These are phyloP conservation scores for Drosophila sordidapex DNA, from an alignment of 2,888 invertebrate species.

Conservation along the genomic window DNA sequence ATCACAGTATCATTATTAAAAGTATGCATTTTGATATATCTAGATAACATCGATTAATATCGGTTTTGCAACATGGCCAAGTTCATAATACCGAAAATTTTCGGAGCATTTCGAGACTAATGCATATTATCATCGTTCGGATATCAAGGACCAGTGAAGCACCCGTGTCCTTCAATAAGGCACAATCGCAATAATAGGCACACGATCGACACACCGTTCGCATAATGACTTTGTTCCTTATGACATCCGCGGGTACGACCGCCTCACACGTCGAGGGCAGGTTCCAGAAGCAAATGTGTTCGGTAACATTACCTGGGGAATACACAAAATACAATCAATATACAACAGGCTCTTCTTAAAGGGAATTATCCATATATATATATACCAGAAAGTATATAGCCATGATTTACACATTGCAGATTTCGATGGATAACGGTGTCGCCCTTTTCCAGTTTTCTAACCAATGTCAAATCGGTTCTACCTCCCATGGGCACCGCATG, in stretches of 20 bases:
- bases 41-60: neutral
- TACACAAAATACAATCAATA: neutral
- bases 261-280: conserved; percentile 3
- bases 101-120: neutral
- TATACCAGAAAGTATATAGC: conserved; percentile 14
- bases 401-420: conserved; percentile 11
- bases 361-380: neutral
- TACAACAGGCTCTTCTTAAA: too few species aligned
- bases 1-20: neutral
- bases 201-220: neutral
- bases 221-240: neutral
- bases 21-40: neutral
- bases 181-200: neutral
- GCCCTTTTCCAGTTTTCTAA: neutral
- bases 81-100: neutral
- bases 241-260: neutral
- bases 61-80: neutral
- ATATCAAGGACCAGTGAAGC: too few species aligned
- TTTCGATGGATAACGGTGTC: neutral
- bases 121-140: neutral
- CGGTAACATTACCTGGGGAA: neutral
- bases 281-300: conserved; percentile 7
- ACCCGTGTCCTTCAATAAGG: neutral
- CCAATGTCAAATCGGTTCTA: neutral
- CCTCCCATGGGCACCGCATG: neutral